phyloP scores from a whole-genome alignment of 2,797 vertebrate genomes.

The Gymnothorax reevesii region DNA sequence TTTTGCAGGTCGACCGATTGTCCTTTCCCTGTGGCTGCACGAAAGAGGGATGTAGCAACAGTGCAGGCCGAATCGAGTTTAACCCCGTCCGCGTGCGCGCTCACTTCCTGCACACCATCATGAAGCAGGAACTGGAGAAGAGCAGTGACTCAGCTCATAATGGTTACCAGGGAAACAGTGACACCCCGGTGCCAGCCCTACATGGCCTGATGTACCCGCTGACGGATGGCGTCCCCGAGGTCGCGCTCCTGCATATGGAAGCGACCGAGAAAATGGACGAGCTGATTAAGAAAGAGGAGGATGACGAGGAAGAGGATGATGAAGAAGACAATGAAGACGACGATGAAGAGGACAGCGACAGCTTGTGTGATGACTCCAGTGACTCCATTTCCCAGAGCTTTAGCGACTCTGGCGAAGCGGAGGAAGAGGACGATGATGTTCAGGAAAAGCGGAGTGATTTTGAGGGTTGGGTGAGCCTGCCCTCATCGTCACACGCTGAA shows the following conservation, averaged over 20 bases:
- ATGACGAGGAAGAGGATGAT: conserved; percentile 54
- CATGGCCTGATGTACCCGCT: conserved; percentile 86
- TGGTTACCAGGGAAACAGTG: conserved; percentile 77
- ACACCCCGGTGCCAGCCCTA: conserved; percentile 76
- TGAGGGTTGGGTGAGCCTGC: conserved; percentile 68
- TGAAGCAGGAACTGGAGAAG: conserved; percentile 98
- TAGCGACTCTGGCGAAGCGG: conserved; percentile 92
- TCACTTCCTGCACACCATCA: conserved; percentile 99
- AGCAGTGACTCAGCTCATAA: conserved; percentile 81
- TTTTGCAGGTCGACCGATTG: conserved; percentile 95
- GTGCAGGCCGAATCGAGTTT: conserved; percentile 95
- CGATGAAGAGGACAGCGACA: conserved; percentile 90
- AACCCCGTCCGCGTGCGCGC: conserved; percentile 98
- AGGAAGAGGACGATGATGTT: conserved; percentile 79
- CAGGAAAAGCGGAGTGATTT: conserved; percentile 84
- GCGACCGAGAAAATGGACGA: conserved; percentile 83
- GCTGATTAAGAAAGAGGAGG: conserved; percentile 75
- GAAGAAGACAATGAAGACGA: conserved; percentile 66
- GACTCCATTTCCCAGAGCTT: conserved; percentile 97
- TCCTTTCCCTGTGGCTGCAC: conserved; percentile 98
- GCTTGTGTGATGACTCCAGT: conserved; percentile 90
- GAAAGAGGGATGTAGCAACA: conserved; percentile 97
- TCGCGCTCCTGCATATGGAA: conserved; percentile 85
- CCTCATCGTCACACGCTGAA: conserved; percentile 66
- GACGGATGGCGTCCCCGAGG: conserved; percentile 79